Evolutionary conservation across 2,797 vertebrate species (phyloP), one percentile per base, ranked within the genome.

Genomic region (Halcyon leucocephala): DNA sequence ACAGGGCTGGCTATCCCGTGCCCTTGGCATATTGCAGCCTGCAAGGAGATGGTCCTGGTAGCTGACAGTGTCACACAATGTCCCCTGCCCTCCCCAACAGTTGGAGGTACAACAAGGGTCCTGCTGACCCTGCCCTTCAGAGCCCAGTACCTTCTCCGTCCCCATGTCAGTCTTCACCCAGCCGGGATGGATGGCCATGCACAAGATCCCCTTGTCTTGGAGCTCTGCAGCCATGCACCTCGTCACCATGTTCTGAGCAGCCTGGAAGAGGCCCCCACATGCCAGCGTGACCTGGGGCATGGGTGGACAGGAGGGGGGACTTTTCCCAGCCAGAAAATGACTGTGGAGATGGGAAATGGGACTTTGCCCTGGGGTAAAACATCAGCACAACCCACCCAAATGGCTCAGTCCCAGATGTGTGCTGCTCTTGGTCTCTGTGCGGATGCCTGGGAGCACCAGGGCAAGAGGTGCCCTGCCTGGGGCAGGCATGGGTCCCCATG

Each of bases 101-200:
- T 1, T 28, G 41, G 11, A 14, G 29, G 16, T 21, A 70, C 25
- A 52, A 18, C 6, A 0, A 6, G 24, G 3, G 1, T 44, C 69
- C 46, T 78, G 58, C 76, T 51, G 26, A n/a, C 33, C 74, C 31
- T 86, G 49, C 57, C 33, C 65, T 54, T 29, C 35, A 28, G 28
- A 66, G 25, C 66, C 28, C n/a, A 5, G 28, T 92, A 95, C 96
- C 96, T 96, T 46, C 22, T 95, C 71, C 0, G 70, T 97, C 39
- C 97, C 97, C 94, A 95, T 94, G 86, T 96, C 69, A 0, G 91
- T 97, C 92, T 97, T 97, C 81, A 97, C 96, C 97, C 96, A 97
- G 82, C 95, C 96, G 4, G 97, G 97, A 80, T 96, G 96, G 82
- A 95, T 81, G 42, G 94, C 71, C 12, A 3, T 1, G 3, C 95